phyloP scores from a whole-genome alignment of 2,888 invertebrate species.

The Unio pictorum region DNA sequence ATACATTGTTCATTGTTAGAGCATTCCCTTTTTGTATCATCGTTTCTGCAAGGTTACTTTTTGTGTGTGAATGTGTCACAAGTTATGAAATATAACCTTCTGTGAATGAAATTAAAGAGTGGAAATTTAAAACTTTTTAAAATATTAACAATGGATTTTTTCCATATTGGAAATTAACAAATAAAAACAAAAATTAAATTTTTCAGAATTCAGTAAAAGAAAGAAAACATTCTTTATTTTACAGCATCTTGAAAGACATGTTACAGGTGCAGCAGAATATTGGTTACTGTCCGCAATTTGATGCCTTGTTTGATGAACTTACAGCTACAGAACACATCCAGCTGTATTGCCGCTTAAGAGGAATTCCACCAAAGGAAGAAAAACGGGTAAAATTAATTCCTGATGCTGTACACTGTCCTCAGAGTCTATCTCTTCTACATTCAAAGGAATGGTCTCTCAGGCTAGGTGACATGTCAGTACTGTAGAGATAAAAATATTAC shows the following conservation, averaged over 20 bases:
- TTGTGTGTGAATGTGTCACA: no score
- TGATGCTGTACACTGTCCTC: background rate
- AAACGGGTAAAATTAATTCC: slow-evolving; percentile 46
- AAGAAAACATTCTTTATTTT: slow-evolving; percentile 14
- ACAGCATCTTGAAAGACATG: slow-evolving; percentile 73
- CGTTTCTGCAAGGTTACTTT: no score
- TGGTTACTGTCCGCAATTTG: slow-evolving; percentile 94
- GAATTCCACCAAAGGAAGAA: slow-evolving; percentile 74
- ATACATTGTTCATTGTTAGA: no score
- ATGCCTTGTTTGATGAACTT: slow-evolving; percentile 84
- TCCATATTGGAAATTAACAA: background rate
- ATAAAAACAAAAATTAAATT: background rate
- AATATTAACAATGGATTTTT: background rate
- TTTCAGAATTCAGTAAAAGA: background rate
- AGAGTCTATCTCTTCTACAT: background rate
- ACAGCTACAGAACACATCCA: slow-evolving; percentile 84
- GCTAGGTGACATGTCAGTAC: no score
- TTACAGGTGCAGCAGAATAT: slow-evolving; percentile 81
- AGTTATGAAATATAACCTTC: no score
- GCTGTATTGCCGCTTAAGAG: slow-evolving; percentile 83
- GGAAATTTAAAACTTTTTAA: no score
- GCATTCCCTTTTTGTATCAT: no score
- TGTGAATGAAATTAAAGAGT: no score
- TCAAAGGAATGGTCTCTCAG: background rate
- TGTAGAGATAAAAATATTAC: no score